Percentiles rank a stretch among this genome's conserved stretches.
Conservation (phyloP, 2,888 invertebrate genomes). For the Pogonocherus hispidulus region DNA sequence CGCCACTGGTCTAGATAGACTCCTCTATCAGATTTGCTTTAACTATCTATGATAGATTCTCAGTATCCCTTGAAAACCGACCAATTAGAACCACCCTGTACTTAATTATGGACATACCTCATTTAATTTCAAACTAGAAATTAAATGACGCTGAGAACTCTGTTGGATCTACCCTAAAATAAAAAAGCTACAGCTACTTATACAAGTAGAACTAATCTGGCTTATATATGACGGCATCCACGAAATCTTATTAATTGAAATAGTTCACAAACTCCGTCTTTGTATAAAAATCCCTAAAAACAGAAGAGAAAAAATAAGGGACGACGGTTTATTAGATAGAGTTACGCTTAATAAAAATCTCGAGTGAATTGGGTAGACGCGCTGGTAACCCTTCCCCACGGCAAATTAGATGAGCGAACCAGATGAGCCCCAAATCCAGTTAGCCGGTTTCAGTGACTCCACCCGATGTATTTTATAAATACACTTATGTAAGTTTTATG, state of each 20-base stretch:
- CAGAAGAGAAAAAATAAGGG: slow-evolving; percentile 6
- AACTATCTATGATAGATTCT: too few species aligned
- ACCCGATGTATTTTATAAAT: slow-evolving; percentile 45
- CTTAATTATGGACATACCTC: too few species aligned
- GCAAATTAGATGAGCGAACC: slow-evolving; percentile 61
- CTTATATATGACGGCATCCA: not conserved
- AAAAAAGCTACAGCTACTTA: too few species aligned
- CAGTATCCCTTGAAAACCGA: too few species aligned
- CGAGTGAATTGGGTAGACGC: slow-evolving; percentile 48
- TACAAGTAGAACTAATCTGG: too few species aligned
- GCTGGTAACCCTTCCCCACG: slow-evolving; percentile 55
- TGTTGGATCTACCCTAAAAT: too few species aligned
- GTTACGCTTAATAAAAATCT: slow-evolving; percentile 53
- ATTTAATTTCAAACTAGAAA: too few species aligned
- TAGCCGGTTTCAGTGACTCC: slow-evolving; percentile 58
- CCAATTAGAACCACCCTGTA: too few species aligned
- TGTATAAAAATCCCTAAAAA: slow-evolving; percentile 1
- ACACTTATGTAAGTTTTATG: slow-evolving; percentile 32
- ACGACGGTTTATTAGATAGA: slow-evolving; percentile 46
- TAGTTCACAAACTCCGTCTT: not conserved
- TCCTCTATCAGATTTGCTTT: too few species aligned
- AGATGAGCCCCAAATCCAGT: slow-evolving; percentile 63
- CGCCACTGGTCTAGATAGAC: too few species aligned
- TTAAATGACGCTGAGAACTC: too few species aligned
- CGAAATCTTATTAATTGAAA: not conserved